Base-by-base conservation (phyloP, 2,797 vertebrate species). In the Brotula barbata region DNA sequence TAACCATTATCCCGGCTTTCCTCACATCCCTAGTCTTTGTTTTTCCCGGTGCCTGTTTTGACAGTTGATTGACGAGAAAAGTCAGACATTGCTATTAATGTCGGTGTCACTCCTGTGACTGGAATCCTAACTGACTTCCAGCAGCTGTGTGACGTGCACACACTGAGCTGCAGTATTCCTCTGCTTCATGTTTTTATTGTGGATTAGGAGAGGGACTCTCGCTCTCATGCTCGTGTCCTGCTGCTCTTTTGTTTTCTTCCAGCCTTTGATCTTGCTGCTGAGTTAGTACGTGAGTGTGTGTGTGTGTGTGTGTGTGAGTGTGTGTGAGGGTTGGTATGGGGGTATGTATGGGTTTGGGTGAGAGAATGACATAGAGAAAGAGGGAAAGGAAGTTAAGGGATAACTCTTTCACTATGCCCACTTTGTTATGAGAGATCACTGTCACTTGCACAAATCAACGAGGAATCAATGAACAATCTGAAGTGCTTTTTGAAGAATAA, bases 191-290 rank as follows among this genome's bases (percentile, higher is more conserved):
- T 68, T 84, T 68, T 76, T 78, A 16, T 71, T 73, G 75, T 80
- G 72, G 68, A 58, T 68, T 34, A 65, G 68, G 64, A 80, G 45
- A 57, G 53, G 44, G 74, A 75, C 60, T 71, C 58, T 65, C 66
- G 71, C 65, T 78, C 60, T 66, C 58, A 23, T 21, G 52, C 64
- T 64, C 54, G n/a, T 69, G 69, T 81, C 80, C 84, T 84, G 73
- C 78, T 83, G 79, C 65, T 82, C 72, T 66, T 81, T 85, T 80
- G 69, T 78, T 68, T 43, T 72, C 58, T 42, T 64, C 40, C 64
- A 45, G 49, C 64, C 71, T 86, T 88, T 86, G 77, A 88, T 82
- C 81, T 73, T 55, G 40, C 68, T 71, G 63, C 77, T 72, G 62
- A 78, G n/a, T 77, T 64, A 58, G 61, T 77, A 61, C 68, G 50